These are phyloP conservation scores for Neoitamus cyanurus DNA, from an alignment of 2,888 invertebrate genomes.

Conservation along the genomic window DNA sequence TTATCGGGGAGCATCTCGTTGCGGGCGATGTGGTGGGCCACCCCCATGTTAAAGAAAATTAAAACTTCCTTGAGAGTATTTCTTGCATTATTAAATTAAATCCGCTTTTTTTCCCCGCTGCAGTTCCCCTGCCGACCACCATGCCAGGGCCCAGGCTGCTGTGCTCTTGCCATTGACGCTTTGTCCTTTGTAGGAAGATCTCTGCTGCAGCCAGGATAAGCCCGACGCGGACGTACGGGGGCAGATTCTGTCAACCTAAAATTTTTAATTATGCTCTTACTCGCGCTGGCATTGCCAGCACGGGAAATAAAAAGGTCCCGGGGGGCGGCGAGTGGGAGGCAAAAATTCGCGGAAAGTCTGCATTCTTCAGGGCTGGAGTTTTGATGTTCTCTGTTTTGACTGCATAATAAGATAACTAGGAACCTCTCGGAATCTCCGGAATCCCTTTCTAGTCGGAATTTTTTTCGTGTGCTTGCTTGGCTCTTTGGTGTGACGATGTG, in stretches of 20 bases:
- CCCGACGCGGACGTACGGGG: not conserved
- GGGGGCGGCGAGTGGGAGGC: not conserved
- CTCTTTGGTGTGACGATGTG: not conserved
- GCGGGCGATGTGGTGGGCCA: not conserved
- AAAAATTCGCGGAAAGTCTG: not conserved
- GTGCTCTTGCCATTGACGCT: not conserved
- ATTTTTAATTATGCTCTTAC: slow-evolving; percentile 34
- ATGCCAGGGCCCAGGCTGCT: not conserved
- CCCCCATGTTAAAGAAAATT: not conserved
- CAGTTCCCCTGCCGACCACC: not conserved
- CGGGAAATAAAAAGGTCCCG: not conserved
- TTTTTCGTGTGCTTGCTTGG: not conserved
- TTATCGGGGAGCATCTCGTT: not conserved
- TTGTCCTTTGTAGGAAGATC: not conserved
- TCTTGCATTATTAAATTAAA: slow-evolving; percentile 37
- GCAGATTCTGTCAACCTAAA: slow-evolving; percentile 24
- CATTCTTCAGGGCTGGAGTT: not conserved
- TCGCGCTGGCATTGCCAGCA: not conserved
- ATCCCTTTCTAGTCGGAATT: not conserved
- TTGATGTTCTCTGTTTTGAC: slow-evolving; percentile 6
- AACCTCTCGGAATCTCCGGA: not conserved
- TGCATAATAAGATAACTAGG: slow-evolving; percentile 11
- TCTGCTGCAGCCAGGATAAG: not conserved
- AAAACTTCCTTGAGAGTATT: slow-evolving; percentile 34
- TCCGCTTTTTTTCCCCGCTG: slow-evolving; percentile 7